phyloP scores from a whole-genome alignment of 2,888 invertebrate genomes.

The Adelphocoris suturalis region DNA sequence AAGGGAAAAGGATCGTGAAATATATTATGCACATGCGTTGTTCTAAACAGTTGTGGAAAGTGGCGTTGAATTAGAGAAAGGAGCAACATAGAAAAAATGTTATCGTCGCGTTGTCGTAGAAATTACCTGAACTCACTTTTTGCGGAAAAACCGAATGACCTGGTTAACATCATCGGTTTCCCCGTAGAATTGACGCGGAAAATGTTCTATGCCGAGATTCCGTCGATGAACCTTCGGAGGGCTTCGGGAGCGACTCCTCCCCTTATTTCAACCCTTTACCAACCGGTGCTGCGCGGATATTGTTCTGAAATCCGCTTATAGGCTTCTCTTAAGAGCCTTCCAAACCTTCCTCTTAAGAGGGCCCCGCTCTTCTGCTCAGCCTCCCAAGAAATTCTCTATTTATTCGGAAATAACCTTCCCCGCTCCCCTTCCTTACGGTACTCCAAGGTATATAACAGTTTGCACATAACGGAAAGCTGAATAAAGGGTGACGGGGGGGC shows the following conservation, averaged over 20 bases:
- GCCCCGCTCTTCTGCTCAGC: conserved; percentile 20
- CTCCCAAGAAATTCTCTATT: conserved; percentile 69
- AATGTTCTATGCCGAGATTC: neutral
- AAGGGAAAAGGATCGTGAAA: too few relatives aligned
- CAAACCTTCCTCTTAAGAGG: conserved; percentile 54
- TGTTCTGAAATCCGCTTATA: conserved; percentile 72
- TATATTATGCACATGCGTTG: too few relatives aligned
- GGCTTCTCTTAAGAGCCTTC: conserved; percentile 59
- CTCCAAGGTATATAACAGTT: conserved; percentile 9
- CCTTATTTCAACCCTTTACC: conserved; percentile 33
- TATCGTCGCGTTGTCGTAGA: neutral
- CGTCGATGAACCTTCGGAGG: neutral
- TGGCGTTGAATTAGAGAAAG: too few relatives aligned
- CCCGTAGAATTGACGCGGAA: neutral
- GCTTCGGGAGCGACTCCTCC: neutral
- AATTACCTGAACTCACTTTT: too few relatives aligned
- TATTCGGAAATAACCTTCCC: conserved; percentile 68
- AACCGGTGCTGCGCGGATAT: conserved; percentile 59
- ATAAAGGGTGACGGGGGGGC: neutral
- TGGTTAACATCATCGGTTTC: neutral
- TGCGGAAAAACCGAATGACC: neutral
- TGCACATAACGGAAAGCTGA: conserved; percentile 12
- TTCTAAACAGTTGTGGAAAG: too few relatives aligned
- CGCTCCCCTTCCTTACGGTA: neutral
- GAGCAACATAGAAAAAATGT: too few relatives aligned